Base-by-base conservation (phyloP, 2,113 vertebrate genomes). In the Vimba vimba region DNA sequence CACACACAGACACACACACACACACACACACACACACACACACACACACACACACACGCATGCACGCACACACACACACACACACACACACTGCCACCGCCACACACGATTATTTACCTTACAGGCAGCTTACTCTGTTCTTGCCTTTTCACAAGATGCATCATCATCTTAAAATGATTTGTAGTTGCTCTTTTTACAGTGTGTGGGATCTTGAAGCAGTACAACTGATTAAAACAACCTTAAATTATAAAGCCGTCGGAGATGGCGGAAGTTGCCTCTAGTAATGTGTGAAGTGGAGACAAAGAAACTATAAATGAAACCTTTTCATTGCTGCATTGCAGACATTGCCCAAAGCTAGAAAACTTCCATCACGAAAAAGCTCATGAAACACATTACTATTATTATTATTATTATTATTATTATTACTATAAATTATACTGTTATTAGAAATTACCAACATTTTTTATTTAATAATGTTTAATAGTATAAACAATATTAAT, bases 131-230 rank as follows among this genome's bases (percentile, higher is more conserved):
- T 68, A 59, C 80, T 86, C 66, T 64, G 80, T 55, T 74, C 85
- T 68, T 83, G 45, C 68, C 52, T 79, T 79, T 87, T 85, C 83
- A 83, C 57, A 85, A 84, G 78, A 80, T 79, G 85, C 75, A 78
- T 84, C 82, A 81, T 83, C 83, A 87, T 84, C 85, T 66, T 86
- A 78, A 77, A 85, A 87, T 83, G 60, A 83, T 83, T 87, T 89
- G 86, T 84, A 86, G 84, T 82, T 74, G 23, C 45, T 80, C 79
- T 74, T 82, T 85, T 85, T 86, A 75, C 77, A 76, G 81, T 71
- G 85, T 88, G 57, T 75, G 73, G 84, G 81, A 79, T 88, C 80
- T 84, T 85, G 85, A 88, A 79, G 82, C 19, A 66, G 81, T 86
- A 84, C 76, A 86, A 84, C 84, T 85, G 71, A 86, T 86, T 86